Percentiles rank a stretch among this genome's conserved stretches.
Conservation (phyloP, 2,888 invertebrate species). For the Lordiphosa andalusiaca region DNA sequence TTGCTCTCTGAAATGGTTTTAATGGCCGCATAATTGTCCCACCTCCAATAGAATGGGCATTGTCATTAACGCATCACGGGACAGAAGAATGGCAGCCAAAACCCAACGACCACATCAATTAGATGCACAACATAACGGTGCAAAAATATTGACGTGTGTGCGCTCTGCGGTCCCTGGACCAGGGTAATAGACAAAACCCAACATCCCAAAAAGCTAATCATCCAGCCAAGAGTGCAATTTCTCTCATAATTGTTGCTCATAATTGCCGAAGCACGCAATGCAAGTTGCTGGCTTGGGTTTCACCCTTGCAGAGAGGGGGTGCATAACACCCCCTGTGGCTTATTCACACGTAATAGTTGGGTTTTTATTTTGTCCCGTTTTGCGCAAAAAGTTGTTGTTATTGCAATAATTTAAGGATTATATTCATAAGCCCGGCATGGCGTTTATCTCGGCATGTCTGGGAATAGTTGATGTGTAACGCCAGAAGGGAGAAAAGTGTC, state of each 20-base stretch:
- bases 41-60: constrained; percentile 17
- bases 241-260: constrained; percentile 61
- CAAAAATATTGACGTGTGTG: constrained; percentile 38
- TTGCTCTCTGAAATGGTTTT: constrained; percentile 30
- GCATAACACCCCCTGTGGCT: constrained; percentile 30
- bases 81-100: constrained; percentile 30
- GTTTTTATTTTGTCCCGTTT: constrained; percentile 51
- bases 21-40: constrained; percentile 58
- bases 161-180: constrained; percentile 18
- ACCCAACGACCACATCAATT: constrained; percentile 54
- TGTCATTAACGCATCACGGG: constrained; percentile 21
- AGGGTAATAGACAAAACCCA: constrained; percentile 45
- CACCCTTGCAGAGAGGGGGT: constrained; percentile 17
- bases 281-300: constrained; percentile 1
- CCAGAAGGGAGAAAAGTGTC: background rate
- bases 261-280: constrained; percentile 44
- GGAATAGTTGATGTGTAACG: constrained; percentile 29
- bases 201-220: constrained; percentile 68
- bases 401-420: constrained; percentile 72
- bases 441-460: constrained; percentile 52
- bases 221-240: constrained; percentile 42
- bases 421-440: constrained; percentile 63
- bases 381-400: constrained; percentile 49
- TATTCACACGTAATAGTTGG: constrained; percentile 66
- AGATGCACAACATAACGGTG: constrained; percentile 31